Base-by-base conservation (phyloP, 2,888 invertebrate genomes). In the Camptogramma bilineatum region DNA sequence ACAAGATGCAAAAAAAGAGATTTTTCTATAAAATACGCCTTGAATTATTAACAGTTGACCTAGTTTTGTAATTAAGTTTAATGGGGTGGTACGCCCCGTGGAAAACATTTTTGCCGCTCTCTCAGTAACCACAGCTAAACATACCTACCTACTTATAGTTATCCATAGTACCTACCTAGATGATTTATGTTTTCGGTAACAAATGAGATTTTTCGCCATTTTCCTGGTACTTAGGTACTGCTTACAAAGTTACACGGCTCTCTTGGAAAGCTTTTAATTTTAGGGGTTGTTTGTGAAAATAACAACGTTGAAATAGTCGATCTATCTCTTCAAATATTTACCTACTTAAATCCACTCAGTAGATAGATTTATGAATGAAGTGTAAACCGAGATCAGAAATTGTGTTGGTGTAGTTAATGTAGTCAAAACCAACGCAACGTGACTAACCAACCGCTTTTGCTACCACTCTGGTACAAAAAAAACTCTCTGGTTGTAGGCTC, bases 401-500 rank as follows among this genome's bases (percentile, higher is more conserved):
- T 56, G 61, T 68, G 72, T 69, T 58, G 71, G 71, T 34, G 48
- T 53, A 54, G 66, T 44, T 69, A 68, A 71, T 68, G 56, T 66
- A 71, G 70, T 70, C 69, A 53, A 64, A 62, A 64, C 68, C 66
- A 62, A 65, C 71, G 51, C 66, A 64, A 73, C 70, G 70, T 72
- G 70, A 73, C 69, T 69, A 70, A 70, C 68, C 60, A 64, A 68
- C 66, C 69, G 64, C 71, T 66, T 78, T 75, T 82, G 82, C 82
- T 79, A 75, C 76, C 79, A 80, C 77, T 84, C 80, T 73, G 79
- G 86, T 87, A n/a, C n/a, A n/a, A n/a, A n/a, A n/a, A n/a, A n/a
- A n/a, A n/a, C n/a, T n/a, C n/a, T n/a, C n/a, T n/a, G n/a, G n/a
- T n/a, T n/a, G n/a, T n/a, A 91, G 91, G 91, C 88, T 91, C 90